Evolutionary conservation across 2,888 invertebrate species (phyloP).

Genomic region (Dynastes maya): DNA sequence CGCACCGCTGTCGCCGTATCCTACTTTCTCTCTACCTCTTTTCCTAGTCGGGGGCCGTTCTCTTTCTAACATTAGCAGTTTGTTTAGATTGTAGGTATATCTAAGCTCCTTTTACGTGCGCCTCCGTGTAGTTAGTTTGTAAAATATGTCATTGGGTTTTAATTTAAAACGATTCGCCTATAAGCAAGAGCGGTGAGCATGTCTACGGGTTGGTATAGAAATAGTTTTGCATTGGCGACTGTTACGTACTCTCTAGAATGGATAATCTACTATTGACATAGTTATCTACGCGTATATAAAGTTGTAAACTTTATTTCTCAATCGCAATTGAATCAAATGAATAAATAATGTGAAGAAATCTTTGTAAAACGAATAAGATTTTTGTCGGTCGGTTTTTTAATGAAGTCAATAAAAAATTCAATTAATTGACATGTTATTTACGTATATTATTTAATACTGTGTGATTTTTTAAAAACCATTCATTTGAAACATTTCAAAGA

Average conservation of each 20-base stretch:
- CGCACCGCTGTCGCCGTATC: slow-evolving; percentile 33
- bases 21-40: slow-evolving; percentile 44
- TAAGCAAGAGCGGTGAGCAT: slow-evolving; percentile 16
- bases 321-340: slow-evolving; percentile 19
- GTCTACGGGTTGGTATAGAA: slow-evolving; percentile 12
- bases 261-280: slow-evolving; percentile 37
- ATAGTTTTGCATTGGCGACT: slow-evolving; percentile 33
- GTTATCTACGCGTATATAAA: slow-evolving; percentile 9
- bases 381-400: background rate
- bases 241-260: slow-evolving; percentile 25
- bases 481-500: too few species aligned
- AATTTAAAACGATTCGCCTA: slow-evolving; percentile 38
- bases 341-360: slow-evolving; percentile 14
- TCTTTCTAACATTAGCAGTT: slow-evolving; percentile 14
- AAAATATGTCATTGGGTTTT: slow-evolving; percentile 46
- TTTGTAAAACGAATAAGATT: background rate
- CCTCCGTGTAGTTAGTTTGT: slow-evolving; percentile 23
- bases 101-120: slow-evolving; percentile 5
- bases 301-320: slow-evolving; percentile 29
- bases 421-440: too few species aligned
- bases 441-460: too few species aligned
- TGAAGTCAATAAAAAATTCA: too few species aligned
- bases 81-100: slow-evolving; percentile 38
- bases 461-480: too few species aligned
- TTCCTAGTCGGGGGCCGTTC: slow-evolving; percentile 15